phyloP scores from a whole-genome alignment of 2,797 vertebrate species.

The Philypnodon macrostomus region DNA sequence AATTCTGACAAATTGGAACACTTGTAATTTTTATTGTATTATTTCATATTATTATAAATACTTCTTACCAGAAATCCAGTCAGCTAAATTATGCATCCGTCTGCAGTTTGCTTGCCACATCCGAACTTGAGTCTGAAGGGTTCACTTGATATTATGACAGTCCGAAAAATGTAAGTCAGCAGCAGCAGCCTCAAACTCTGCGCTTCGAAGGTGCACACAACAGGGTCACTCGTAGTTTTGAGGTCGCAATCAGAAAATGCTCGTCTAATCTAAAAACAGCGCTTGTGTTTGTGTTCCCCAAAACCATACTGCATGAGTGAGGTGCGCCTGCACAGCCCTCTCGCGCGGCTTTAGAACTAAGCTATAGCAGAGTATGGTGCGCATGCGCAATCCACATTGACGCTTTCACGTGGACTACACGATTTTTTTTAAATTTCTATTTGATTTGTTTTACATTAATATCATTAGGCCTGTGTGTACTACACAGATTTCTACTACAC shows the following conservation, averaged over 20 bases:
- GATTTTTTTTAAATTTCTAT: too few species aligned
- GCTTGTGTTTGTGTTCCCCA: neutral
- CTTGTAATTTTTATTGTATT: too few species aligned
- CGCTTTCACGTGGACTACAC: too few species aligned
- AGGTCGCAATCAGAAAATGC: neutral
- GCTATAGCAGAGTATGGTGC: conserved; percentile 10
- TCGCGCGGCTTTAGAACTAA: conserved; percentile 33
- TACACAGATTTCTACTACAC: too few species aligned
- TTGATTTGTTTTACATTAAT: too few species aligned
- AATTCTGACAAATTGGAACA: neutral
- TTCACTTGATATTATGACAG: conserved; percentile 20
- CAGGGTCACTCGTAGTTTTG: neutral
- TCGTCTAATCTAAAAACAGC: conserved; percentile 9
- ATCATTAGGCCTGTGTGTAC: neutral
- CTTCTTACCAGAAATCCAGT: conserved; percentile 73
- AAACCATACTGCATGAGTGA: conserved; percentile 12
- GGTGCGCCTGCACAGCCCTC: conserved; percentile 15
- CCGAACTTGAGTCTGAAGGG: conserved; percentile 49
- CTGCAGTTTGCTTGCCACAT: conserved; percentile 73
- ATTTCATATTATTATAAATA: too few species aligned
- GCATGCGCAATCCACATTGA: conserved; percentile 52
- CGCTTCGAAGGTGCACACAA: neutral
- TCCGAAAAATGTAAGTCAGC: conserved; percentile 15
- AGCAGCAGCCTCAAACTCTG: conserved; percentile 12
- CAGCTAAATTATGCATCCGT: conserved; percentile 72